Conservation (phyloP, 2,113 vertebrate species). For the Serilophus lunatus region DNA sequence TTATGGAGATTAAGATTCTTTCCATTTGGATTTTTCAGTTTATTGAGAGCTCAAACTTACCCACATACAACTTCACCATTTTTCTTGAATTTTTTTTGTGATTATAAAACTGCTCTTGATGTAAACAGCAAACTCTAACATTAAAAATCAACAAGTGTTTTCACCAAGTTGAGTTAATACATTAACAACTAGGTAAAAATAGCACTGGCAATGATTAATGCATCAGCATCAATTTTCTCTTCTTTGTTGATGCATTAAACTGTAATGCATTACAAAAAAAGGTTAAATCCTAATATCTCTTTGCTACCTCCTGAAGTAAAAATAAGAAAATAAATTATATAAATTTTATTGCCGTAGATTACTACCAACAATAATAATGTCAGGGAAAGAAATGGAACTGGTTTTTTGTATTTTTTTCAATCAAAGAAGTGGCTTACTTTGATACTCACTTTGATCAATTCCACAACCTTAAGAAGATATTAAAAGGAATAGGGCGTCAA, state of each 20-base stretch:
- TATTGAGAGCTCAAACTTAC: background rate
- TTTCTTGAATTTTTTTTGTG: background rate
- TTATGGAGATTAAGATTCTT: background rate
- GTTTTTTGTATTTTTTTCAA: background rate
- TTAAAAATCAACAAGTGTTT: background rate
- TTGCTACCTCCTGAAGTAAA: background rate
- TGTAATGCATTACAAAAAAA: background rate
- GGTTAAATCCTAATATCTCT: background rate
- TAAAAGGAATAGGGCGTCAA: background rate
- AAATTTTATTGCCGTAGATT: background rate
- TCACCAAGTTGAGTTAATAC: background rate
- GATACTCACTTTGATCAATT: background rate
- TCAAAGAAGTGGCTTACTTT: background rate
- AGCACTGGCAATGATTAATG: background rate
- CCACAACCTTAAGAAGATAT: background rate
- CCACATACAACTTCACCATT: background rate
- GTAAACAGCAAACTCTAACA: background rate
- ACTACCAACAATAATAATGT: background rate
- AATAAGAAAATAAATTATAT: background rate
- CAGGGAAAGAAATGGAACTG: background rate
- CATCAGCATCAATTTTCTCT: background rate
- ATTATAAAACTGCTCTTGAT: background rate
- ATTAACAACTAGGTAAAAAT: background rate
- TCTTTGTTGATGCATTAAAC: background rate
- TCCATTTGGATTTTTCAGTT: background rate